Conservation (phyloP, 92 coral and sea anemone species). For the Epizoanthus ramosus region DNA sequence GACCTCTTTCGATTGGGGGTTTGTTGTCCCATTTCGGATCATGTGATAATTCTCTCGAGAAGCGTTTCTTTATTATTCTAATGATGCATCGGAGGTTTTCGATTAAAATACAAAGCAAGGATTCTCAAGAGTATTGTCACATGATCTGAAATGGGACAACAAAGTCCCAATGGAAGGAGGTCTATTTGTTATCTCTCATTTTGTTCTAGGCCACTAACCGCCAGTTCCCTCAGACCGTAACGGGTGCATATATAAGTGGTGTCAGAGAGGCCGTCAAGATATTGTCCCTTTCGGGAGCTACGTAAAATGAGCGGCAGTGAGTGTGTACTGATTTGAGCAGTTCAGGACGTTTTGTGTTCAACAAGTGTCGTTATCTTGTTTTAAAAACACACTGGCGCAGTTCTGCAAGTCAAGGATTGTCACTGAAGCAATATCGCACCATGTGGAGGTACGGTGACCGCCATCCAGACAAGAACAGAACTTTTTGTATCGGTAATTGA, state of each 20-base stretch:
- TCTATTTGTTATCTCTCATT: neutral
- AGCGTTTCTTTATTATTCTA: too few species aligned
- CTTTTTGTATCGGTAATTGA: neutral
- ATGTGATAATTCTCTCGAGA: too few species aligned
- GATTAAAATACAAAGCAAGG: too few species aligned
- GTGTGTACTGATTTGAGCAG: neutral
- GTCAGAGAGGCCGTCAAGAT: slow-evolving; percentile 93
- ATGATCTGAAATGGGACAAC: too few species aligned
- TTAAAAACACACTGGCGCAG: neutral
- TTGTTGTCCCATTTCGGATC: too few species aligned
- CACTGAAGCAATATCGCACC: neutral
- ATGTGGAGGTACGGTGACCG: neutral
- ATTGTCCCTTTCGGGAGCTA: slow-evolving; percentile 39
- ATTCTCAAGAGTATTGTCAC: too few species aligned
- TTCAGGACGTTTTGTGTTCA: neutral
- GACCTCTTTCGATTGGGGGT: too few species aligned
- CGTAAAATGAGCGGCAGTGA: slow-evolving; percentile 5
- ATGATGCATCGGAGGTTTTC: too few species aligned
- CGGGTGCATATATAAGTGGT: slow-evolving; percentile 97
- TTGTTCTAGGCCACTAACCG: slow-evolving; percentile 89
- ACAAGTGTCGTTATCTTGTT: neutral
- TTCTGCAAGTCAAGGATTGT: neutral
- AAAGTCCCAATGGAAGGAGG: too few species aligned
- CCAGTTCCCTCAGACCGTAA: slow-evolving; percentile 98
- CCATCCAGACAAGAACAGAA: neutral